These are phyloP conservation scores for Schizopygopsis pylzovi DNA, from an alignment of 2,797 vertebrate genomes.

Conservation along the genomic window DNA sequence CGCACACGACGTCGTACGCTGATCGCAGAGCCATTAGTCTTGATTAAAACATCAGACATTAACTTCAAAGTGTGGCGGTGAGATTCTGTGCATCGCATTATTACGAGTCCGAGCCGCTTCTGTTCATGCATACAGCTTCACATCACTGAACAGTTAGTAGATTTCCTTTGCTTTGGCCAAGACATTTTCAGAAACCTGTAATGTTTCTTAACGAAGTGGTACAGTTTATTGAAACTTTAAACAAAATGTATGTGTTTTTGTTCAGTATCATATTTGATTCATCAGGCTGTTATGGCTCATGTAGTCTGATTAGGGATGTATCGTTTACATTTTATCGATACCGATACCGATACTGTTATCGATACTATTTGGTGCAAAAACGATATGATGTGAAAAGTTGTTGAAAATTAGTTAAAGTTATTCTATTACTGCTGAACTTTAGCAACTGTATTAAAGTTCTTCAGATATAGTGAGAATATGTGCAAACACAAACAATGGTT, in stretches of 20 bases:
- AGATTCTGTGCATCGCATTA: background rate
- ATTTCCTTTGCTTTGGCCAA: background rate
- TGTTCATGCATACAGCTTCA: background rate
- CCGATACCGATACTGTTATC: too few relatives aligned
- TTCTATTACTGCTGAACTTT: too few relatives aligned
- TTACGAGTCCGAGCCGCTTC: background rate
- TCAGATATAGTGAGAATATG: background rate
- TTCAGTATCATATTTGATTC: too few relatives aligned
- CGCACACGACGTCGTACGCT: background rate
- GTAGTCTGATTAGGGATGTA: background rate
- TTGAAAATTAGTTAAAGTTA: too few relatives aligned
- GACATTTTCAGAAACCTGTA: background rate
- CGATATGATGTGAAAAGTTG: too few relatives aligned
- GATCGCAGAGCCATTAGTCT: constrained; percentile 31
- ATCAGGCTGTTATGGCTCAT: background rate
- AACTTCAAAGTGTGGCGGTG: background rate
- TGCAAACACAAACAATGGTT: background rate
- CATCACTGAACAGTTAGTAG: background rate
- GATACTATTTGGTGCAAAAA: too few relatives aligned
- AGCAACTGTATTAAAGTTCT: too few relatives aligned
- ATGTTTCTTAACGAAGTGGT: background rate
- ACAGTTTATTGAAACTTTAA: background rate
- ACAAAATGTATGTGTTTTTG: background rate
- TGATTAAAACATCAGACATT: constrained; percentile 13
- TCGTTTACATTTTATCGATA: too few relatives aligned